Base-by-base conservation (phyloP, 1,140 invertebrate species). In the Drosophila setifemur region DNA sequence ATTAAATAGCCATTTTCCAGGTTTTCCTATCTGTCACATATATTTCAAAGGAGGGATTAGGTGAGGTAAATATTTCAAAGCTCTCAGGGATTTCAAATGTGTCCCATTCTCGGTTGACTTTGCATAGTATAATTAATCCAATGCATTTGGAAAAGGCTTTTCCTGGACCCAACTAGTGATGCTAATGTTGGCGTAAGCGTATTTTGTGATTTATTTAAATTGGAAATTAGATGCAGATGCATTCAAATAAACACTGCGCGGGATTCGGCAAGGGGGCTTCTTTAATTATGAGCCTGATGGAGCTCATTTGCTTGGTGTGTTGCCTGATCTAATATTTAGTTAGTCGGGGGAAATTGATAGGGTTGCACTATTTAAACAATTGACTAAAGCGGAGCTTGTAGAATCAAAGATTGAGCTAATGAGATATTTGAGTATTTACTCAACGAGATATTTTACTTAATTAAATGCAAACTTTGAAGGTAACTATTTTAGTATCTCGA, bases 1-100 rank as follows among this genome's bases (percentile, higher is more conserved):
- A 31, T 63, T 19, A 64, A 49, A 64, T 19, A n/a, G 14, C 25
- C 42, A 64, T 64, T 49, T 21, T 0, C 0, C 4, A 12, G n/a
- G 4, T 7, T 42, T 26, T 57, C 11, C 25, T 18, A 7, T 7
- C 2, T 16, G 5, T 4, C 5, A 12, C 11, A n/a, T 16, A 19
- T 1, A 14, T 52, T 23, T 39, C 35, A 29, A 37, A n/a, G 43
- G 4, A 18, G 6, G 23, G 40, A 28, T 60, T 45, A 18, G 29
- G 14, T 3, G 16, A 16, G 55, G 18, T 48, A 14, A 29, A 9
- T 3, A 4, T n/a, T 16, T 23, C 50, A 2, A 29, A 18, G 45
- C 54, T 63, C 14, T 47, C 1, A 9, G 9, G 54, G n/a, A 25
- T 3, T 28, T 47, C 1, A 21, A n/a, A 18, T 25, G 18, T 16